phyloP scores from a whole-genome alignment of 2,113 vertebrate genomes.

The Corvus hawaiiensis region DNA sequence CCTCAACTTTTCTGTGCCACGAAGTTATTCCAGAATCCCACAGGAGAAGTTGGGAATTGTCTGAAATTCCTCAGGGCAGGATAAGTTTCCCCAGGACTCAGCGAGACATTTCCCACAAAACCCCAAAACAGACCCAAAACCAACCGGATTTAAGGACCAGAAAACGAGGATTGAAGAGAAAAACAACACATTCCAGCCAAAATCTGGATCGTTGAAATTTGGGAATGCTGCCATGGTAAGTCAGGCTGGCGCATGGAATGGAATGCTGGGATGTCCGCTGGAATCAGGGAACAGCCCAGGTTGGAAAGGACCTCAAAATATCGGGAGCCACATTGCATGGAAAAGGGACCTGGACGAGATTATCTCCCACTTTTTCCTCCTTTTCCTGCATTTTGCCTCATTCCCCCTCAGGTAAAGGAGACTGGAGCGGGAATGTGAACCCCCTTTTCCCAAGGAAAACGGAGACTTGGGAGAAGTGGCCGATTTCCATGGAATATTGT shows the following conservation, averaged over 20 bases:
- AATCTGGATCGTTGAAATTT: fast-evolving
- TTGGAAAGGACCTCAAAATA: not conserved
- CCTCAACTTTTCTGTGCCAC: not conserved
- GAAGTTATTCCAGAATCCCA: not conserved
- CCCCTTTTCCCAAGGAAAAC: fast-evolving
- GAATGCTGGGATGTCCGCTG: not conserved
- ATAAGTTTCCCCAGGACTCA: not conserved
- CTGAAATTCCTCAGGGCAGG: not conserved
- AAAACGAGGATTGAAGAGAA: not conserved
- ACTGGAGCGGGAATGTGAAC: not conserved
- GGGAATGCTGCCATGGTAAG: not conserved
- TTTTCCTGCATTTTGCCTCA: not conserved
- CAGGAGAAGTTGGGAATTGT: not conserved
- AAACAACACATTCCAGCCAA: not conserved
- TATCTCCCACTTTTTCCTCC: not conserved
- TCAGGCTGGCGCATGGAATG: not conserved
- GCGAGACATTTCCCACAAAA: not conserved
- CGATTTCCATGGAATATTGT: not conserved
- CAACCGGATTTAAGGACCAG: not conserved
- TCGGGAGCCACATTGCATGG: not conserved
- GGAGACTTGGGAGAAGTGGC: not conserved
- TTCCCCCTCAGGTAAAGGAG: not conserved
- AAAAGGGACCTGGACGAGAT: not conserved
- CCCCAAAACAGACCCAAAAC: not conserved
- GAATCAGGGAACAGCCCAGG: not conserved